These are phyloP conservation scores for Channa argus DNA, from an alignment of 2,113 vertebrate genomes.

Conservation along the genomic window DNA sequence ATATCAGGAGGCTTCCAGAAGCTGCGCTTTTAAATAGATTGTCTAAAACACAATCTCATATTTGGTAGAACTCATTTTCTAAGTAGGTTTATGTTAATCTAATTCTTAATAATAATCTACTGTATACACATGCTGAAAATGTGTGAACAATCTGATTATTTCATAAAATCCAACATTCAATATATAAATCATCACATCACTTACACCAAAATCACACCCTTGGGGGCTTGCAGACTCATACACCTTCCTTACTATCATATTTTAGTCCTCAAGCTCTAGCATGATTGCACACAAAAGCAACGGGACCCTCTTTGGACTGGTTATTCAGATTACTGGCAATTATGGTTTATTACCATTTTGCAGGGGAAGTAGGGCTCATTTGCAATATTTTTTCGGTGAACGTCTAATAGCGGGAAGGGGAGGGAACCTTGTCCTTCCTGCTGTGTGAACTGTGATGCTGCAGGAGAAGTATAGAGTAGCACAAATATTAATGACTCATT, in stretches of 20 bases:
- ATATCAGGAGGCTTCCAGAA: neutral
- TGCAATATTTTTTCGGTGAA: slow-evolving; percentile 63
- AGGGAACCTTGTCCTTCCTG: slow-evolving; percentile 58
- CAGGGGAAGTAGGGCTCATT: slow-evolving; percentile 62
- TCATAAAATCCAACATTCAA: neutral
- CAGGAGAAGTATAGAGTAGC: slow-evolving; percentile 64
- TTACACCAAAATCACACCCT: neutral
- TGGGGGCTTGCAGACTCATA: neutral
- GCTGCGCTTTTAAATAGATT: slow-evolving; percentile 2
- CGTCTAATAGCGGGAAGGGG: slow-evolving; percentile 58
- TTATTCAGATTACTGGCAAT: slow-evolving; percentile 77
- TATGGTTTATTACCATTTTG: slow-evolving; percentile 71
- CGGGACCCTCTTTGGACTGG: slow-evolving; percentile 67
- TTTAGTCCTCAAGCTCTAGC: slow-evolving; percentile 42
- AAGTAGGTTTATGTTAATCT: neutral
- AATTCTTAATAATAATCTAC: neutral
- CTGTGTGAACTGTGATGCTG: slow-evolving; percentile 57
- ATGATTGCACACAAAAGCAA: slow-evolving; percentile 70
- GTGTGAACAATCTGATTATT: neutral
- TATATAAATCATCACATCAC: slow-evolving; percentile 30
- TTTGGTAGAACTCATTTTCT: neutral
- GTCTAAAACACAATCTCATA: neutral
- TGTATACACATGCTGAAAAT: neutral
- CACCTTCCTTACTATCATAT: slow-evolving; percentile 26
- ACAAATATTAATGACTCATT: slow-evolving; percentile 69